Evolutionary conservation across 1,140 invertebrate species (phyloP).

Genomic region (Scaptomyza pallida): DNA sequence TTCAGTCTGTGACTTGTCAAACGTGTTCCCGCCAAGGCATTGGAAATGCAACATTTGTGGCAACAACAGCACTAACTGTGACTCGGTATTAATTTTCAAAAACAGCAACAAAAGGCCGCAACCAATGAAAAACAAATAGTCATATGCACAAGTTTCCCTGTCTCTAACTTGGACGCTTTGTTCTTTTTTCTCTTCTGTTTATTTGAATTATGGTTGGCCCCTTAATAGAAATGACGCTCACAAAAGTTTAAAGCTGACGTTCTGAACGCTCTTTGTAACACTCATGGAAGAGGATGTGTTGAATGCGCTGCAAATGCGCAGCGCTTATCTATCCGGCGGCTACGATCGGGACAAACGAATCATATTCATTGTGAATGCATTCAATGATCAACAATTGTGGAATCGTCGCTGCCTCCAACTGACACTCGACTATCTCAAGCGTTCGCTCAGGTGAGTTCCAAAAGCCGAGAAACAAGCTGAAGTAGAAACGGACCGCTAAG

Average conservation of each 20-base stretch:
- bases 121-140: conserved; percentile 51
- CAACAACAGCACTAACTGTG: conserved; percentile 59
- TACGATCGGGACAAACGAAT: conserved; percentile 87
- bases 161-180: conserved; percentile 9
- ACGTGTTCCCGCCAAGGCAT: conserved; percentile 76
- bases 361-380: conserved; percentile 87
- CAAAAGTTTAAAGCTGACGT: conserved; percentile 24
- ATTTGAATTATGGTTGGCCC: conserved; percentile 1
- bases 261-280: background rate
- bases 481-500: conserved; percentile 38
- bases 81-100: conserved; percentile 75
- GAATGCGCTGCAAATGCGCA: conserved; percentile 85
- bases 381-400: conserved; percentile 85
- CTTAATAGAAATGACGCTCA: conserved; percentile 45
- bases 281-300: conserved; percentile 85
- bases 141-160: conserved; percentile 33
- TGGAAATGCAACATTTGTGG: conserved; percentile 64
- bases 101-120: conserved; percentile 35
- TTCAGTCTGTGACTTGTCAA: conserved; percentile 72
- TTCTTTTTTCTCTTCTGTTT: conserved; percentile 3
- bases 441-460: conserved; percentile 86
- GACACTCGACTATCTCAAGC: conserved; percentile 86
- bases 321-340: conserved; percentile 87
- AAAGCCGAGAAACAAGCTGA: background rate
- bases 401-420: conserved; percentile 85